Percentiles rank a stretch among this genome's conserved stretches.
Conservation (phyloP, 1,140 invertebrate genomes). For the Drosophila busckii region DNA sequence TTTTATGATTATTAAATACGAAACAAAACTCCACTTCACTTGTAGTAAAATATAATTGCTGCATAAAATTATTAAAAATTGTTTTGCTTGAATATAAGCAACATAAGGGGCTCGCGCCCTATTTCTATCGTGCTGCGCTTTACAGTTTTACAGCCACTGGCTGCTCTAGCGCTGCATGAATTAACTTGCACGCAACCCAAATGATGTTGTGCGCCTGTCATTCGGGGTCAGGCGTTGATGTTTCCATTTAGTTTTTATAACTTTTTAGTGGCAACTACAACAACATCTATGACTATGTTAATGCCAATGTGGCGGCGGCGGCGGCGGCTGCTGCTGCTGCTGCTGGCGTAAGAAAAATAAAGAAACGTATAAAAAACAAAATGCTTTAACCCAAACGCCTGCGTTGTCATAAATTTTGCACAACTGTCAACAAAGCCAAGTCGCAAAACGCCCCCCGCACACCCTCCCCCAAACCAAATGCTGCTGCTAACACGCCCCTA, state of each 20-base stretch:
- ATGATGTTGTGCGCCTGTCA: slow-evolving; percentile 56
- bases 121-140: not conserved
- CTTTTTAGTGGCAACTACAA: slow-evolving; percentile 36
- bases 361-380: slow-evolving; percentile 11
- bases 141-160: slow-evolving; percentile 41
- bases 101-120: no score
- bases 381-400: slow-evolving; percentile 50
- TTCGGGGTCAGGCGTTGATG: slow-evolving; percentile 41
- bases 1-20: no score
- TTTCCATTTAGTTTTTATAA: slow-evolving; percentile 57
- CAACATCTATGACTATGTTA: slow-evolving; percentile 10
- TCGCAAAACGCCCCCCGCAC: slow-evolving; percentile 20
- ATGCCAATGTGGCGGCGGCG: slow-evolving; percentile 4
- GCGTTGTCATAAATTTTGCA: slow-evolving; percentile 62
- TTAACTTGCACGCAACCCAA: slow-evolving; percentile 33
- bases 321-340: slow-evolving; percentile 1
- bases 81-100: no score
- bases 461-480: slow-evolving; percentile 18
- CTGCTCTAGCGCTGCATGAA: slow-evolving; percentile 48
- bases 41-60: no score
- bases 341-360: slow-evolving; percentile 2
- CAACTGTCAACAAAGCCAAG: slow-evolving; percentile 58
- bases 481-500: slow-evolving; percentile 43
- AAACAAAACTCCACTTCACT: no score
- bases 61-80: no score